Evolutionary conservation across 2,113 vertebrate genomes (phyloP).

Genomic region (Bos indicus): DNA sequence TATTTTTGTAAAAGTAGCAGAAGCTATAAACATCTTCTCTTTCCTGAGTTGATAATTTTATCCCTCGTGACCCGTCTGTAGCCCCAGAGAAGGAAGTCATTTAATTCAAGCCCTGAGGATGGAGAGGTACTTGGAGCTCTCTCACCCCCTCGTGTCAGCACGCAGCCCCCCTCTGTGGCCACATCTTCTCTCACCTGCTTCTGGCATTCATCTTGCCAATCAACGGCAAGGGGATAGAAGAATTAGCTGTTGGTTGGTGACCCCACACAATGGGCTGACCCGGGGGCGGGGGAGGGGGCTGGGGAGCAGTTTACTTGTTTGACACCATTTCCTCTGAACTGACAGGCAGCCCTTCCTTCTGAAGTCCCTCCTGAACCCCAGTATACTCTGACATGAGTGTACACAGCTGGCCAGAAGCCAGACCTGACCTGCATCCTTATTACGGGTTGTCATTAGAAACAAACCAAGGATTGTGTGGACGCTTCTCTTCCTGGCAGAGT

Average conservation of each 20-base stretch:
- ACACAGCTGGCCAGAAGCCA: conserved; percentile 64
- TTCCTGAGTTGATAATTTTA: conserved; percentile 79
- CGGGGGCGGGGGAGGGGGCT: conserved; percentile 25
- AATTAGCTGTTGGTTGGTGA: conserved; percentile 33
- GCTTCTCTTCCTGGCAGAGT: conserved; percentile 14
- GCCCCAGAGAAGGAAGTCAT: conserved; percentile 76
- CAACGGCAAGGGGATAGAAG: conserved; percentile 48
- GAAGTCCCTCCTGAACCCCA: conserved; percentile 37
- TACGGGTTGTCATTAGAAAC: conserved; percentile 73
- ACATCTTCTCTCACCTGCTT: conserved; percentile 69
- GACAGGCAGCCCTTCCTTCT: conserved; percentile 67
- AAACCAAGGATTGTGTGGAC: neutral
- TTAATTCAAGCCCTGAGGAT: conserved; percentile 69
- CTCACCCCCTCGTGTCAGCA: neutral
- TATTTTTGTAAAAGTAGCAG: conserved; percentile 75
- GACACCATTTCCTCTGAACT: conserved; percentile 71
- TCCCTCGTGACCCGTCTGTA: conserved; percentile 70
- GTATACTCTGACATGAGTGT: neutral
- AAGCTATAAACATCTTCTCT: conserved; percentile 73
- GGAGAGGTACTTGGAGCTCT: conserved; percentile 34
- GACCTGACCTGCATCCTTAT: conserved; percentile 1
- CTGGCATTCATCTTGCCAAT: conserved; percentile 45
- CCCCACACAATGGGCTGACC: conserved; percentile 45
- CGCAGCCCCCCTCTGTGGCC: neutral
- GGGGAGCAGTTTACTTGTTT: conserved; percentile 67